A percentile compares a stretch with the other conserved stretches of the same genome.
These are phyloP conservation scores for Gallinago undulata DNA, from an alignment of 2,113 vertebrate genomes.

Conservation along the genomic window DNA sequence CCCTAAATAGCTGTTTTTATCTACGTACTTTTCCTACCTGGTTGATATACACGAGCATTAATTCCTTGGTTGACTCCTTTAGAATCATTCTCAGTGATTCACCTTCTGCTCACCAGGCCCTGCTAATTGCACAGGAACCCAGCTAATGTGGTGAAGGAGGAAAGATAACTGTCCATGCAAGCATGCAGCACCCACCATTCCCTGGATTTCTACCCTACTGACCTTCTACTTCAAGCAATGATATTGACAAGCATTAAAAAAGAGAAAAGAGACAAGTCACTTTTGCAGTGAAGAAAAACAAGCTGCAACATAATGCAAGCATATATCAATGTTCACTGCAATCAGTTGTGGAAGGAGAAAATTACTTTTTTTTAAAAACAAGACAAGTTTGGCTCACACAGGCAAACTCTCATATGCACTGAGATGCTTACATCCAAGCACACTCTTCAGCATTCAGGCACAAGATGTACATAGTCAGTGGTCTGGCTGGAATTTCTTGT, in stretches of 20 bases:
- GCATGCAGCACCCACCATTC: background rate
- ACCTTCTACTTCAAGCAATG: background rate
- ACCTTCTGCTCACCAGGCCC: background rate
- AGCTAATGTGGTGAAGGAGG: background rate
- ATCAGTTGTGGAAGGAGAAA: background rate
- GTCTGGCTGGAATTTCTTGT: background rate
- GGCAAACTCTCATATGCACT: background rate
- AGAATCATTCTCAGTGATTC: background rate
- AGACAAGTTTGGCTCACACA: background rate
- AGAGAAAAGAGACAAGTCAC: background rate
- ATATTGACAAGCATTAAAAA: background rate
- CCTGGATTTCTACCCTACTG: background rate
- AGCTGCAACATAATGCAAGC: background rate
- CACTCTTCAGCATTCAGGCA: background rate
- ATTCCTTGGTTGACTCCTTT: background rate
- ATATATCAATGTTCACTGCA: background rate
- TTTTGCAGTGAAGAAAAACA: background rate
- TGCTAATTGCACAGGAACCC: background rate
- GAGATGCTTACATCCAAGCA: background rate
- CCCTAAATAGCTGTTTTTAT: background rate
- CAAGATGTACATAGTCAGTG: background rate
- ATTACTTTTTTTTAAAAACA: background rate
- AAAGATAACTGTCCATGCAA: background rate
- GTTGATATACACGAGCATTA: rapidly evolving
- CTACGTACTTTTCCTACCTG: background rate